Evolutionary conservation across 2,888 invertebrate genomes (phyloP).

Genomic region (Leptinotarsa haldemani): DNA sequence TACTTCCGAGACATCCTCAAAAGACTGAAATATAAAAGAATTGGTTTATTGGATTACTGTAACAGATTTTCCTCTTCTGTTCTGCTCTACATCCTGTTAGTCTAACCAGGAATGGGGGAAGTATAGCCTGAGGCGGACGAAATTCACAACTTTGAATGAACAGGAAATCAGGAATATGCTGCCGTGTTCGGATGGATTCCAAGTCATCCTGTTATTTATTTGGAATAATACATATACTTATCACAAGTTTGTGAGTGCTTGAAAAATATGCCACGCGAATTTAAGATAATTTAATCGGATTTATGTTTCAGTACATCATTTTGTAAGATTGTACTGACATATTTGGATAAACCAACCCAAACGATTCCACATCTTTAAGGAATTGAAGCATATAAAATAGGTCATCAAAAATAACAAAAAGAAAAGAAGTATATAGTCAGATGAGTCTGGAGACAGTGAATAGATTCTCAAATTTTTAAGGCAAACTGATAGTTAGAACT

Average conservation of each 20-base stretch:
- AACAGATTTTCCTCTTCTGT: slow-evolving; percentile 27
- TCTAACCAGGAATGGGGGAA: neutral
- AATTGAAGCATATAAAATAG: too few species aligned
- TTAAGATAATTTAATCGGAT: too few species aligned
- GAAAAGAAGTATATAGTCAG: too few species aligned
- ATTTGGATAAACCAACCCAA: too few species aligned
- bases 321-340: too few species aligned
- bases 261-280: neutral
- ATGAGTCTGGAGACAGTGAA: too few species aligned
- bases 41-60: slow-evolving; percentile 32
- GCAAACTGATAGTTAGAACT: too few species aligned
- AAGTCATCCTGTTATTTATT: neutral
- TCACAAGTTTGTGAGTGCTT: neutral
- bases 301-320: too few species aligned
- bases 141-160: slow-evolving; percentile 8
- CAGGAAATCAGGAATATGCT: neutral
- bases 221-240: neutral
- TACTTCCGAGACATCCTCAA: slow-evolving; percentile 8
- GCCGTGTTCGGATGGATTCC: neutral
- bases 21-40: slow-evolving; percentile 16
- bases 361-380: too few species aligned
- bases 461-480: too few species aligned
- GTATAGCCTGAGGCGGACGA: neutral
- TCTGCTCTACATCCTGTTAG: slow-evolving; percentile 13
- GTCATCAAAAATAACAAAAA: too few species aligned